A percentile compares a stretch with the other conserved stretches of the same genome.
These are phyloP conservation scores for Isichthys henryi DNA, from an alignment of 2,113 vertebrate species.

Conservation along the genomic window DNA sequence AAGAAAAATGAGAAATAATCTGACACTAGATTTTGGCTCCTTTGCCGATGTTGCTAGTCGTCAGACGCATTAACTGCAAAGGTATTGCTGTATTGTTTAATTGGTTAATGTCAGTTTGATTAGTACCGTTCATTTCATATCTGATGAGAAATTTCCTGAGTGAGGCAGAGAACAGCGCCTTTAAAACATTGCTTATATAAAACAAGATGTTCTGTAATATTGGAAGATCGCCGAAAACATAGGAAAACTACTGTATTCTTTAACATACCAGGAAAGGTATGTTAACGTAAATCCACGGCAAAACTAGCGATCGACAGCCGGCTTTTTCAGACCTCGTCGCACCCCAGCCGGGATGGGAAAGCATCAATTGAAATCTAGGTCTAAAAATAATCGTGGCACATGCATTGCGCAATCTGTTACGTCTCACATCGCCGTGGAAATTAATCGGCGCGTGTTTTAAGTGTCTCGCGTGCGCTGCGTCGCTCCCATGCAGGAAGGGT, in stretches of 20 bases:
- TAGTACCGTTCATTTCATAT: neutral
- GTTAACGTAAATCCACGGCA: neutral
- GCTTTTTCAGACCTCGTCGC: neutral
- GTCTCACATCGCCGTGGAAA: neutral
- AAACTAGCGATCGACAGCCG: neutral
- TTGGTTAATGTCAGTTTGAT: neutral
- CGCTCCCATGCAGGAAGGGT: neutral
- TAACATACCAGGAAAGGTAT: neutral
- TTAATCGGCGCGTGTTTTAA: neutral
- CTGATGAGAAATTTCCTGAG: neutral
- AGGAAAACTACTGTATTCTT: neutral
- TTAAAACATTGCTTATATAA: neutral
- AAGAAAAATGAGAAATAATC: neutral
- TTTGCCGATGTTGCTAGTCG: neutral
- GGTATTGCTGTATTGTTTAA: neutral
- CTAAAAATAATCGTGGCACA: conserved; percentile 8
- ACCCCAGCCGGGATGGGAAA: neutral
- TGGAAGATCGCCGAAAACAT: neutral
- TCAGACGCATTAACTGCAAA: neutral
- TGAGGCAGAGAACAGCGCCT: neutral
- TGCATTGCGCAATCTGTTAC: conserved; percentile 8
- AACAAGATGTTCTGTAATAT: neutral
- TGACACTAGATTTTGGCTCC: neutral
- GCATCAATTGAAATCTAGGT: neutral
- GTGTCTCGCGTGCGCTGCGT: neutral